phyloP scores from a whole-genome alignment of 2,888 invertebrate genomes.

The Zaprionus bogoriensis region DNA sequence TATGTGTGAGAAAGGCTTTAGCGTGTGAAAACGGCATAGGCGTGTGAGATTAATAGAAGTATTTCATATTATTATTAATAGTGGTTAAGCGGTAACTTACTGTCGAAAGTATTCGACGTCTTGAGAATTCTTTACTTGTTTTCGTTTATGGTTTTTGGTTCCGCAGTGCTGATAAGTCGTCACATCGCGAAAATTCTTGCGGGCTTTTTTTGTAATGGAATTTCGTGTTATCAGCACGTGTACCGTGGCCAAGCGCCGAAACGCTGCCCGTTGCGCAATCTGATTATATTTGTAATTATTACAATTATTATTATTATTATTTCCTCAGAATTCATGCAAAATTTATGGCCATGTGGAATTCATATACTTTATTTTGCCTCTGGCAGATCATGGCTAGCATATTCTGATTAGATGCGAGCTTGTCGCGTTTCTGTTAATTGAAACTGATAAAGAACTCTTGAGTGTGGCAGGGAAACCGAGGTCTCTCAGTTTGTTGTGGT shows the following conservation, averaged over 20 bases:
- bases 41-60: too few relatives aligned
- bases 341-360: not conserved
- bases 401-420: not conserved
- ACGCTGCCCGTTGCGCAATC: constrained; percentile 30
- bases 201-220: constrained; percentile 43
- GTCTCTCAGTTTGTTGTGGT: not conserved
- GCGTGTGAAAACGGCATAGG: too few relatives aligned
- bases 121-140: not conserved
- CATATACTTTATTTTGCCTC: not conserved
- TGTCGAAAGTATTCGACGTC: too few relatives aligned
- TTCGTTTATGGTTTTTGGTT: not conserved
- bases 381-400: too few relatives aligned
- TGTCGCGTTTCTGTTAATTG: not conserved
- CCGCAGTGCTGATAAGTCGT: constrained; percentile 15
- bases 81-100: too few relatives aligned
- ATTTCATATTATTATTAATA: not conserved
- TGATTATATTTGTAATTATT: constrained; percentile 7
- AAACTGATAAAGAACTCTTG: not conserved
- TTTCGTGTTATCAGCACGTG: constrained; percentile 44
- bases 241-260: not conserved
- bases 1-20: too few relatives aligned
- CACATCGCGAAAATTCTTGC: constrained; percentile 11
- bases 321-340: not conserved
- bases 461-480: not conserved
- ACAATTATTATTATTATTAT: constrained; percentile 3